phyloP scores from a whole-genome alignment of 1,140 invertebrate genomes.

The Andricus grossulariae region DNA sequence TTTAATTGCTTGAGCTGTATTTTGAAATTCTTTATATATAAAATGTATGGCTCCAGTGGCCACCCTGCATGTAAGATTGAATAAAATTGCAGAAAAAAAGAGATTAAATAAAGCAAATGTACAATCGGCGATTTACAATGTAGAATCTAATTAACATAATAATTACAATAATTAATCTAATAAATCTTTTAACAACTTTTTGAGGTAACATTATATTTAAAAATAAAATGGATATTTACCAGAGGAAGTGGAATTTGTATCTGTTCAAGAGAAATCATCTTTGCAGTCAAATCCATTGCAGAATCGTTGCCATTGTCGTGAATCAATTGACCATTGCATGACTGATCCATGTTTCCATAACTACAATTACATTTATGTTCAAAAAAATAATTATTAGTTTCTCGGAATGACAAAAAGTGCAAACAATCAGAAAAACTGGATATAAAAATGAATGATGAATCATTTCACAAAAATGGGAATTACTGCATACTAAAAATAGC shows the following conservation, averaged over 20 bases:
- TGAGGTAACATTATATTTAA: no score
- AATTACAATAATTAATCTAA: no score
- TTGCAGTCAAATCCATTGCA: background rate
- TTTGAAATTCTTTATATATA: no score
- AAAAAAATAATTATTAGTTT: background rate
- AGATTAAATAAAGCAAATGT: no score
- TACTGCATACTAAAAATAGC: background rate
- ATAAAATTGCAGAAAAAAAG: no score
- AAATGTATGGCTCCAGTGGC: no score
- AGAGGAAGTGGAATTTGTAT: slow-evolving; percentile 14
- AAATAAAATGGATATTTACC: slow-evolving; percentile 16
- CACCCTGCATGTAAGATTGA: no score
- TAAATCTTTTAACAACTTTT: no score
- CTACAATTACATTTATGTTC: background rate
- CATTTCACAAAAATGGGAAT: slow-evolving; percentile 17
- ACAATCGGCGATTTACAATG: no score
- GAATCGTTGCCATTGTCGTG: background rate
- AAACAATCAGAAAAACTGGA: background rate
- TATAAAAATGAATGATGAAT: background rate
- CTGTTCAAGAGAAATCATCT: slow-evolving; percentile 14
- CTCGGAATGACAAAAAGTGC: background rate
- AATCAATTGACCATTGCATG: background rate
- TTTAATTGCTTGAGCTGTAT: no score
- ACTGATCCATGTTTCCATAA: background rate
- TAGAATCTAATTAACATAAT: no score